These are phyloP conservation scores for Speoplatyrhinus poulsoni DNA, from an alignment of 2,113 vertebrate species.

Conservation along the genomic window DNA sequence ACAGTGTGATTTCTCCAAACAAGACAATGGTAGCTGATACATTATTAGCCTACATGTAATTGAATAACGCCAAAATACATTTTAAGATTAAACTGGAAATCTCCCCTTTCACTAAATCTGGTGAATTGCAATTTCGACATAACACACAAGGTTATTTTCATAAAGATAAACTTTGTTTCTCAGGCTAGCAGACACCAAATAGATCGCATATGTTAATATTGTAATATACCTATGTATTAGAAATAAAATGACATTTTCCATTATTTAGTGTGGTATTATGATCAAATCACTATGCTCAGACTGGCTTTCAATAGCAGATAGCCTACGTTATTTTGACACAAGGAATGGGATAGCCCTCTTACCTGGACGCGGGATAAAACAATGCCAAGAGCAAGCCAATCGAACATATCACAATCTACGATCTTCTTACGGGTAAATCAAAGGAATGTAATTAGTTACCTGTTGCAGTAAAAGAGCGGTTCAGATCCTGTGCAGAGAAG, in stretches of 20 bases:
- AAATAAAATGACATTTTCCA: background rate
- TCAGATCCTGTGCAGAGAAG: constrained; percentile 39
- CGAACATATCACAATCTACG: background rate
- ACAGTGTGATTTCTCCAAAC: too few species aligned
- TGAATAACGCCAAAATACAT: too few species aligned
- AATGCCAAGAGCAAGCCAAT: background rate
- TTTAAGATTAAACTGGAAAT: too few species aligned
- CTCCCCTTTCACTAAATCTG: too few species aligned
- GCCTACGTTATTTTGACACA: background rate
- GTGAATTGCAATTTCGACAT: too few species aligned
- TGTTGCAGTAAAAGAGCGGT: constrained; percentile 56
- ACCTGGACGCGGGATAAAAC: constrained; percentile 24
- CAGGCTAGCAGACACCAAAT: constrained; percentile 27
- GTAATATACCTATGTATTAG: background rate
- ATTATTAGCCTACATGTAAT: too few species aligned
- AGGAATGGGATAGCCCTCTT: constrained; percentile 26
- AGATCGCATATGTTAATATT: constrained; percentile 10
- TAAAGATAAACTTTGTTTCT: background rate
- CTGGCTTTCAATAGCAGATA: constrained; percentile 9
- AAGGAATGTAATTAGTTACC: constrained; percentile 48
- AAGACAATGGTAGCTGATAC: too few species aligned
- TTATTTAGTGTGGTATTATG: constrained; percentile 4
- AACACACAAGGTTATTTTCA: too few species aligned
- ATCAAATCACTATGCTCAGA: background rate
- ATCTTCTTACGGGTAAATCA: background rate